A percentile compares a stretch with the other conserved stretches of the same genome.
Evolutionary conservation across 2,797 vertebrate species (phyloP).

Genomic region (Mormyrus proboscirostris): DNA sequence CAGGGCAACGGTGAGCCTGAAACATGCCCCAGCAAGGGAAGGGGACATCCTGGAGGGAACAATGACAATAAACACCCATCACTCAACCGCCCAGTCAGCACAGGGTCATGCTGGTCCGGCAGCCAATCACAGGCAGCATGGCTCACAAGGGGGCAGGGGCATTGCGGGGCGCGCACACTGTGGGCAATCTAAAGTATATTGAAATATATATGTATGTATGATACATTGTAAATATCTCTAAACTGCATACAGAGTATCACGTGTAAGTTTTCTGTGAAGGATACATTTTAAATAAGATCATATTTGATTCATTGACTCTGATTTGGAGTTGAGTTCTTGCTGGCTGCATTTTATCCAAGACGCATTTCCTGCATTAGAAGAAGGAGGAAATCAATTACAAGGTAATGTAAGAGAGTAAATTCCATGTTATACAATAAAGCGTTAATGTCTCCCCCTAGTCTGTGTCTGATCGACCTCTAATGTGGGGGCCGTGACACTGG

Average conservation of each 20-base stretch:
- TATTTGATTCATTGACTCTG: not conserved
- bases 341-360: slow-evolving; percentile 17
- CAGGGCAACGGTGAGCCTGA: not conserved
- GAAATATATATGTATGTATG: not conserved
- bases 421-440: slow-evolving; percentile 20
- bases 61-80: not conserved
- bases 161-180: not conserved
- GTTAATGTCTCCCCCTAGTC: slow-evolving; percentile 33
- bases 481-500: not conserved
- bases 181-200: not conserved
- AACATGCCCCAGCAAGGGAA: not conserved
- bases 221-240: not conserved
- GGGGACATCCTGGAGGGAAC: not conserved
- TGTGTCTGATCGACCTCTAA: slow-evolving; percentile 41
- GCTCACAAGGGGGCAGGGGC: not conserved
- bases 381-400: slow-evolving; percentile 28
- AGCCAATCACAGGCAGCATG: not conserved
- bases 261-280: not conserved
- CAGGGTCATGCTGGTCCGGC: not conserved
- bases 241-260: not conserved
- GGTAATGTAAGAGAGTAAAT: slow-evolving; percentile 7
- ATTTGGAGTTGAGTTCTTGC: not conserved
- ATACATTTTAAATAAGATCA: not conserved
- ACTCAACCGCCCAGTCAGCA: not conserved
- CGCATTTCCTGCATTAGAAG: slow-evolving; percentile 30